Base-by-base conservation (phyloP, 1,140 invertebrate species). In the Matsumurasca onukii region DNA sequence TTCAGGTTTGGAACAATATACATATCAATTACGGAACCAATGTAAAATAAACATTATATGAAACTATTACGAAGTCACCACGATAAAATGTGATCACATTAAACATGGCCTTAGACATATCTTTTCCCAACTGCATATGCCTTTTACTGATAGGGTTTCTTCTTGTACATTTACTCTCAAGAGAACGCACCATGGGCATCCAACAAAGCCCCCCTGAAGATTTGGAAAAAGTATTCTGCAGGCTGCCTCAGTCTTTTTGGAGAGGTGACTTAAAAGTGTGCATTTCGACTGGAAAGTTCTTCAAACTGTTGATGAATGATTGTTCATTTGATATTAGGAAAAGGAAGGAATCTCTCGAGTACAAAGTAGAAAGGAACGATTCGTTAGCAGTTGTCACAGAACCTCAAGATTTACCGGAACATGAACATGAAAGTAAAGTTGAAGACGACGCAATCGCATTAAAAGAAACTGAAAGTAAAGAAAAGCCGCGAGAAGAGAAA, bases 401-500 rank as follows among this genome's bases (percentile, higher is more conserved):
- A 13, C 24, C 25, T 12, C n/a, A n/a, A n/a, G n/a, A n/a, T n/a
- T n/a, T n/a, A n/a, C n/a, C n/a, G n/a, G n/a, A n/a, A n/a, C n/a
- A n/a, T n/a, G n/a, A n/a, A n/a, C n/a, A n/a, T n/a, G n/a, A n/a
- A n/a, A n/a, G n/a, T n/a, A n/a, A n/a, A n/a, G n/a, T n/a, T n/a
- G 55, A 22, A 24, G 55, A 25, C 12, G 55, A 59, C 13, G 55
- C 25, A 59, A n/a, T 3, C 2, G 20, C 3, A 12, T 20, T 52
- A 20, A 22, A 52, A 22, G 55, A 59, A 27, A 20, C 5, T 9
- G n/a, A 12, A 20, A n/a, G 3, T 20, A 20, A 3, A n/a, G 55
- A 59, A n/a, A 24, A 59, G 15, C 25, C 25, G 30, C 55, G 24
- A n/a, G 55, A 59, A 59, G 55, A 59, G 55, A 27, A 59, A 59